These are phyloP conservation scores for Galemys pyrenaicus DNA, from an alignment of 2,113 vertebrate species.

Conservation along the genomic window DNA sequence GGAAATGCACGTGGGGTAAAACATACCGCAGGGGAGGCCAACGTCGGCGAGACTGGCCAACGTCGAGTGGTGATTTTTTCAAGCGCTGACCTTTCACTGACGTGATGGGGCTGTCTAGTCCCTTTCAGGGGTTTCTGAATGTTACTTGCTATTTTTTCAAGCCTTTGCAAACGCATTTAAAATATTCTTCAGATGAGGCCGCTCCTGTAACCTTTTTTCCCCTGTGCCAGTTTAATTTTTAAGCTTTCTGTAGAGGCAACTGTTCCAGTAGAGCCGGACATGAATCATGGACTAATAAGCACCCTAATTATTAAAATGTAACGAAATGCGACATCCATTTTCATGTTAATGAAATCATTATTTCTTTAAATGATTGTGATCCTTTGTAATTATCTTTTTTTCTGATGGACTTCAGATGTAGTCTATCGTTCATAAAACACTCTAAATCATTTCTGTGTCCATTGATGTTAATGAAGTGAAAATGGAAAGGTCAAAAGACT, in stretches of 20 bases:
- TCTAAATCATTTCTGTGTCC: too few species aligned
- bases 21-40: fast-evolving
- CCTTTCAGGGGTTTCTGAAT: neutral
- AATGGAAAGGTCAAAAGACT: neutral
- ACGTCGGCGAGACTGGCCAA: neutral
- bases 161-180: neutral
- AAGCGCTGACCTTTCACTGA: neutral
- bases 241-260: too few species aligned
- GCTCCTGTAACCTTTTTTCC: too few species aligned
- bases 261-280: too few species aligned
- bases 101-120: neutral
- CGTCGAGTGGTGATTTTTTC: neutral
- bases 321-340: neutral
- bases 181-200: neutral
- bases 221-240: too few species aligned
- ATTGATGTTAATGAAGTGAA: neutral
- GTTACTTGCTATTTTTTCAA: neutral
- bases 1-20: neutral
- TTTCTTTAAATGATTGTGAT: too few species aligned
- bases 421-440: too few species aligned
- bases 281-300: neutral
- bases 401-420: too few species aligned
- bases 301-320: neutral
- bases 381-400: too few species aligned
- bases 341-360: neutral